Percentiles rank a stretch among this genome's conserved stretches.
These are phyloP conservation scores for Anniella stebbinsi DNA, from an alignment of 2,797 vertebrate genomes.

Conservation along the genomic window DNA sequence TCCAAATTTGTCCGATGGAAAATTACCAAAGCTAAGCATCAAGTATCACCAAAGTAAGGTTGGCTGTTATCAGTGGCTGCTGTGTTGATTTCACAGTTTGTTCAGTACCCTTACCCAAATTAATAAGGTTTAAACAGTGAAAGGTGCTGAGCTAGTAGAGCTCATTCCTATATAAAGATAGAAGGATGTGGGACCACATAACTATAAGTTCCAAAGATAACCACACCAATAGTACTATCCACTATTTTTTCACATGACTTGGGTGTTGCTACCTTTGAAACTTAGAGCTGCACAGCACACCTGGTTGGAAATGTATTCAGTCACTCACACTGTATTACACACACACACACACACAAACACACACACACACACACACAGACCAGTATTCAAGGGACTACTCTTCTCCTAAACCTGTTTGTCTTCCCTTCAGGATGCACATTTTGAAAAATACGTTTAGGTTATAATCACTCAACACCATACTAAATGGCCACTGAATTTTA, in stretches of 20 bases:
- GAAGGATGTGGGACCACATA: not conserved
- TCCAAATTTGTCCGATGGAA: constrained; percentile 11
- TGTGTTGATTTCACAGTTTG: not conserved
- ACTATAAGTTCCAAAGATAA: not conserved
- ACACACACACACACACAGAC: too few relatives aligned
- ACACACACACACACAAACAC: not conserved
- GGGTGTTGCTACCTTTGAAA: not conserved
- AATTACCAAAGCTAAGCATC: not conserved
- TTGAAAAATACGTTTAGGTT: not conserved
- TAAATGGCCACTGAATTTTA: not conserved
- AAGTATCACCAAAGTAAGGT: not conserved
- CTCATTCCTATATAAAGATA: not conserved
- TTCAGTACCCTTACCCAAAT: not conserved
- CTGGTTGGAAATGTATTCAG: not conserved
- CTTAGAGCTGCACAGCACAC: not conserved
- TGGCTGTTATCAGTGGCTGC: not conserved
- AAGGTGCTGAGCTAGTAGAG: not conserved
- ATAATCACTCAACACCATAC: not conserved
- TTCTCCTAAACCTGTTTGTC: not conserved
- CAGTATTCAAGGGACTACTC: not conserved
- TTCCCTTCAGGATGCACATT: not conserved
- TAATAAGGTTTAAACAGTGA: not conserved
- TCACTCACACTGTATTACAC: not conserved
- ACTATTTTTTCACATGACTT: not conserved
- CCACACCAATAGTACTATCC: not conserved